Evolutionary conservation across 2,888 invertebrate species (phyloP).

Genomic region (Ectemnius lituratus): DNA sequence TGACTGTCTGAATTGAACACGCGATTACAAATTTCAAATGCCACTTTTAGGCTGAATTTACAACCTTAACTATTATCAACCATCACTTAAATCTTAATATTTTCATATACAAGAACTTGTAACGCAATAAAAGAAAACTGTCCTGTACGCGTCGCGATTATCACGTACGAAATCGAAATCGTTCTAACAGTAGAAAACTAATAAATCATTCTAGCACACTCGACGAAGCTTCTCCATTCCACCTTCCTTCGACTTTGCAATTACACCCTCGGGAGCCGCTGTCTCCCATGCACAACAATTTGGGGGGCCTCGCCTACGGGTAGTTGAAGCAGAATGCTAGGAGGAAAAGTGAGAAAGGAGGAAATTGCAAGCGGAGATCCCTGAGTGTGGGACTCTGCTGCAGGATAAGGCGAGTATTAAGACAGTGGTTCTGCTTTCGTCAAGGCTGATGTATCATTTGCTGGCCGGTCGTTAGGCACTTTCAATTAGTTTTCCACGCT

Average conservation of each 20-base stretch:
- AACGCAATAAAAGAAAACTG: no score
- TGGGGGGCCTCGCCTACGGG: constrained; percentile 24
- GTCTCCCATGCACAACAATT: neutral
- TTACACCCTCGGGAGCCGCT: constrained; percentile 27
- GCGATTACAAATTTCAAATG: constrained; percentile 2
- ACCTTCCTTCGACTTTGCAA: constrained; percentile 37
- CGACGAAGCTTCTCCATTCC: constrained; percentile 29
- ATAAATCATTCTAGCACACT: constrained; percentile 34
- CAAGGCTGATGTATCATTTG: constrained; percentile 77
- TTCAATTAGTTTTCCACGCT: constrained; percentile 76
- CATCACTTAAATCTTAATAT: no score
- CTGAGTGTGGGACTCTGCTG: constrained; percentile 50
- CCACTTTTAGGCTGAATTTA: no score
- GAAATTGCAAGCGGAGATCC: constrained; percentile 66
- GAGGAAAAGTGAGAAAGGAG: constrained; percentile 27
- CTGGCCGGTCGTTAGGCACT: constrained; percentile 76
- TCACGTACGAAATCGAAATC: no score
- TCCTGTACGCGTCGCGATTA: no score
- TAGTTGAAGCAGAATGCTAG: constrained; percentile 15
- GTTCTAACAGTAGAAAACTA: no score
- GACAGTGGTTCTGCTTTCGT: constrained; percentile 66
- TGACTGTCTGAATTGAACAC: neutral
- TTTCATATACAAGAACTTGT: no score
- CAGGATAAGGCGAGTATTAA: constrained; percentile 71
- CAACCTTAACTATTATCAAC: no score